Percentiles rank a stretch among this genome's conserved stretches.
phyloP scores from a whole-genome alignment of 2,888 invertebrate species.

The Drosophila suboccidentalis region DNA sequence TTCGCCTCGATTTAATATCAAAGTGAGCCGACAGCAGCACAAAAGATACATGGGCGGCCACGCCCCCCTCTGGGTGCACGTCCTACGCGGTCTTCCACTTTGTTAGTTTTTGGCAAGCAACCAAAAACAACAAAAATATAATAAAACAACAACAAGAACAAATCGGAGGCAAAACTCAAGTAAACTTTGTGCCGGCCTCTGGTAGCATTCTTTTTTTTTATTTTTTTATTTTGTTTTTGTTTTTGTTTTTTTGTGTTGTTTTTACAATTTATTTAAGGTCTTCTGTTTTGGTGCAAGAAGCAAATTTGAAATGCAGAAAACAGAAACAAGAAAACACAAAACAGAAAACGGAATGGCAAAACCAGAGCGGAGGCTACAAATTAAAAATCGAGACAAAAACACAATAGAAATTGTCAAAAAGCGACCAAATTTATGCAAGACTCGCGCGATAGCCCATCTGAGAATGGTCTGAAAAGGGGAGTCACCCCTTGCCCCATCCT shows the following conservation, averaged over 20 bases:
- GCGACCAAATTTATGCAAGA: constrained; percentile 70
- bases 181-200: constrained; percentile 57
- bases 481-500: not conserved
- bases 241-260: constrained; percentile 14
- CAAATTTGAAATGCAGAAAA: constrained; percentile 62
- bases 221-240: constrained; percentile 1
- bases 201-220: constrained; percentile 29
- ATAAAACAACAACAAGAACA: constrained; percentile 39
- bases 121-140: constrained; percentile 43
- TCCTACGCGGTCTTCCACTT: constrained; percentile 71
- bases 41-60: constrained; percentile 50
- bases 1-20: constrained; percentile 76
- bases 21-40: constrained; percentile 68
- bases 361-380: constrained; percentile 47
- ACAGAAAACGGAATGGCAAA: constrained; percentile 38
- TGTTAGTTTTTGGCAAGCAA: constrained; percentile 75
- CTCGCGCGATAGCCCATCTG: constrained; percentile 69
- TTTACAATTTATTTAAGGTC: constrained; percentile 67
- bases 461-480: constrained; percentile 37
- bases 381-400: constrained; percentile 60
- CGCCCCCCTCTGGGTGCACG: constrained; percentile 46
- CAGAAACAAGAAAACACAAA: constrained; percentile 17
- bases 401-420: constrained; percentile 72
- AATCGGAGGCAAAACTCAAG: constrained; percentile 58
- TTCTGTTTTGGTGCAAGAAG: constrained; percentile 43